These are phyloP conservation scores for Gryllus bimaculatus DNA, from an alignment of 1,140 invertebrate genomes.

Conservation along the genomic window DNA sequence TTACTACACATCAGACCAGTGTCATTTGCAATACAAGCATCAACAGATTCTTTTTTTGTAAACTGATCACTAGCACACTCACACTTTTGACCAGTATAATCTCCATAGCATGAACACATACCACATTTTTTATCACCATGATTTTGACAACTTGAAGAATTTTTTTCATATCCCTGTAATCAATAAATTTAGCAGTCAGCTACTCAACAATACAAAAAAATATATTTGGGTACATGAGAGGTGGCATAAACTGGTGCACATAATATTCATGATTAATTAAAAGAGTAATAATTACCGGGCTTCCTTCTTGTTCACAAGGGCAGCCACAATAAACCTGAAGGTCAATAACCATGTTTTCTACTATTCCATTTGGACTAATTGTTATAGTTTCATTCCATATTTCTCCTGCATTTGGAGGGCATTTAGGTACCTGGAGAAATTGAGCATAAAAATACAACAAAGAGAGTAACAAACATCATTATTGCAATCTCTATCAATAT, in stretches of 20 bases:
- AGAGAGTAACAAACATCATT: too few relatives aligned
- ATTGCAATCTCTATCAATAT: too few relatives aligned
- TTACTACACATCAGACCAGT: neutral
- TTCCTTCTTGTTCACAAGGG: neutral
- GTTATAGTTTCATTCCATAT: neutral
- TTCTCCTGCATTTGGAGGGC: neutral
- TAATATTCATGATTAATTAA: neutral
- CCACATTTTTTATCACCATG: conserved; percentile 1
- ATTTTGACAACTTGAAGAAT: neutral
- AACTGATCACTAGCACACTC: neutral
- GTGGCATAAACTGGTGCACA: neutral
- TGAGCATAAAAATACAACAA: too few relatives aligned
- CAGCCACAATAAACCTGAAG: neutral
- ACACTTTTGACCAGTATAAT: neutral
- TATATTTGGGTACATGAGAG: too few relatives aligned
- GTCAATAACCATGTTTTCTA: neutral
- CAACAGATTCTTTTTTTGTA: neutral
- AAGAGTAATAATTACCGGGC: neutral
- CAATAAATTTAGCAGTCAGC: neutral
- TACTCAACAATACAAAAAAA: too few relatives aligned
- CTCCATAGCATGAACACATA: neutral
- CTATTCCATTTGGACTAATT: neutral
- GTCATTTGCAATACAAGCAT: neutral
- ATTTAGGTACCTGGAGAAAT: neutral
- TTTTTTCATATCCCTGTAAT: neutral